These are phyloP conservation scores for Phainopepla nitens DNA, from an alignment of 2,113 vertebrate genomes.

Conservation along the genomic window DNA sequence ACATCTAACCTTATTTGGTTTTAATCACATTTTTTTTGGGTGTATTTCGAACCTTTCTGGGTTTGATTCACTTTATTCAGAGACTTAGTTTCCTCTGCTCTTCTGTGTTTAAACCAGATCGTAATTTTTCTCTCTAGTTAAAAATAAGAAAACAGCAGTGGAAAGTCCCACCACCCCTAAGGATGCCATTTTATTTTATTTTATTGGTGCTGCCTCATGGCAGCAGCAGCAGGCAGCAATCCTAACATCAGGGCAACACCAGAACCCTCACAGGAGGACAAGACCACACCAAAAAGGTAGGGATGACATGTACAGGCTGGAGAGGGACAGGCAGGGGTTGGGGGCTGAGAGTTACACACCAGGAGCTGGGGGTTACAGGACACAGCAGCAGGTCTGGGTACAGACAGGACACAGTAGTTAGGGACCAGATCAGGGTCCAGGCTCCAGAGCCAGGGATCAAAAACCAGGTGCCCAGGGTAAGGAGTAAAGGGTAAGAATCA, in stretches of 20 bases:
- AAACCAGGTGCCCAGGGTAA: not conserved
- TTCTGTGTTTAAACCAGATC: not conserved
- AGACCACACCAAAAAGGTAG: not conserved
- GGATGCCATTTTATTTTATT: not conserved
- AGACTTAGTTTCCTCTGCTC: not conserved
- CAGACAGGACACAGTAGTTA: not conserved
- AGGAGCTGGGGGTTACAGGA: not conserved
- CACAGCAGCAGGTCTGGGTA: not conserved
- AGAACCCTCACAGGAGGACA: not conserved
- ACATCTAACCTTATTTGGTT: not conserved
- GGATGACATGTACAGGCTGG: not conserved
- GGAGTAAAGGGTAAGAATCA: not conserved
- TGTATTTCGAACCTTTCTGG: not conserved
- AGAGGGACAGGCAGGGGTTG: not conserved
- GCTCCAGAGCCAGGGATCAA: not conserved
- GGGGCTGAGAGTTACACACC: not conserved
- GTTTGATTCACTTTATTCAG: rapidly evolving
- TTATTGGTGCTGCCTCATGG: not conserved
- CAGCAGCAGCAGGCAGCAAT: not conserved
- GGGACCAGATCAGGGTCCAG: not conserved
- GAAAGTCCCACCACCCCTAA: rapidly evolving
- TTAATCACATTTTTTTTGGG: not conserved
- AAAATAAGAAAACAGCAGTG: not conserved
- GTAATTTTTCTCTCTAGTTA: not conserved
- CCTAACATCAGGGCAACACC: not conserved